phyloP scores from a whole-genome alignment of 2,113 vertebrate species.

The Nesoenas mayeri region DNA sequence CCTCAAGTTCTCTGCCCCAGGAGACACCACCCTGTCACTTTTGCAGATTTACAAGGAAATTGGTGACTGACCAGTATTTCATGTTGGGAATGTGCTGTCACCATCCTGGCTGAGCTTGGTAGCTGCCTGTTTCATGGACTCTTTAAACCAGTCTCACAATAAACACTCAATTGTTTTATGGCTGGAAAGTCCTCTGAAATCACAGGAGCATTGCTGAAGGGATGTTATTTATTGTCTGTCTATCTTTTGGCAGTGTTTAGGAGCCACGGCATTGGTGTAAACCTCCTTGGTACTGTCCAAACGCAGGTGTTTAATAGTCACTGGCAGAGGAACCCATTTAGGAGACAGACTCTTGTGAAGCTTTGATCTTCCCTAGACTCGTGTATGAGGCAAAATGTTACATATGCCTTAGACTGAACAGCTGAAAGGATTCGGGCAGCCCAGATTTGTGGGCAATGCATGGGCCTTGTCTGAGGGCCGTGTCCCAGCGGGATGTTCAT shows the following conservation, averaged over 20 bases:
- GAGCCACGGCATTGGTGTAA: background rate
- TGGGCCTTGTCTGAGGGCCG: background rate
- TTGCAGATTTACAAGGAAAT: background rate
- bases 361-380: background rate
- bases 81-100: rapidly evolving
- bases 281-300: background rate
- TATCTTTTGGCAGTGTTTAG: background rate
- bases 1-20: too few species aligned
- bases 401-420: rapidly evolving
- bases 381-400: background rate
- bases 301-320: rapidly evolving
- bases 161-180: background rate
- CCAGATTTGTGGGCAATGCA: background rate
- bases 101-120: background rate
- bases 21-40: background rate
- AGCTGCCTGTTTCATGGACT: background rate
- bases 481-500: background rate
- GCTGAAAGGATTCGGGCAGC: background rate
- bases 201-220: background rate
- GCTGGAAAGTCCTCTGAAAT: background rate
- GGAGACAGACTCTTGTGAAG: background rate
- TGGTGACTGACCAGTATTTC: background rate
- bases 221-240: background rate
- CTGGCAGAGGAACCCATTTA: background rate
- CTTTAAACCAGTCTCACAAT: background rate